Conservation (phyloP, 2,888 invertebrate species). For the Neoaliturus tenellus region DNA sequence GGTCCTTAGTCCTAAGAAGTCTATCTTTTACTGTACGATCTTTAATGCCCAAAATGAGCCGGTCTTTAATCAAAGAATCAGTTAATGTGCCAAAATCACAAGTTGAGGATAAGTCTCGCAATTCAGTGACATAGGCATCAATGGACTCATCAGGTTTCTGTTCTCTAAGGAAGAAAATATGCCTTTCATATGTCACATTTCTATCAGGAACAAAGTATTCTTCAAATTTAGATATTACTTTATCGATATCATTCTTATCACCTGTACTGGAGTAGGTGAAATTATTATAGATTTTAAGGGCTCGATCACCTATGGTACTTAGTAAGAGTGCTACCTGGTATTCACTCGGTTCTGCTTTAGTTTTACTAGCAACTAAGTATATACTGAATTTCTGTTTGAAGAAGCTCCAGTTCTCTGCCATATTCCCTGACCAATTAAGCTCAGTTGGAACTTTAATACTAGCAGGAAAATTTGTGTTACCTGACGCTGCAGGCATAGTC, state of each 20-base stretch:
- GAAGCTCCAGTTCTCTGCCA: conserved; percentile 15
- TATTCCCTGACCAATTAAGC: neutral
- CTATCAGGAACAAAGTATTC: neutral
- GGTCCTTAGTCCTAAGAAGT: neutral
- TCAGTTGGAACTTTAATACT: too few species aligned
- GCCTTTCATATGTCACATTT: neutral
- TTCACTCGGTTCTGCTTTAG: neutral
- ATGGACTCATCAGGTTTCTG: neutral
- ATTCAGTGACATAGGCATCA: neutral
- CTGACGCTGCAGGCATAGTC: too few species aligned
- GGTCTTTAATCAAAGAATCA: neutral
- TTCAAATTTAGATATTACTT: neutral
- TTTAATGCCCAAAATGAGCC: conserved; percentile 11
- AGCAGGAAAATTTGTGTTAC: too few species aligned
- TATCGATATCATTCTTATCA: neutral
- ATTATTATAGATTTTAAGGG: conserved; percentile 17
- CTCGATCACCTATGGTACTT: conserved; percentile 14
- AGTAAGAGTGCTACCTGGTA: neutral
- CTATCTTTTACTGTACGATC: neutral
- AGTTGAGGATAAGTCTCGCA: neutral
- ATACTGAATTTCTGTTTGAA: neutral
- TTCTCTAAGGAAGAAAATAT: conserved; percentile 22
- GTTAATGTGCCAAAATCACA: conserved; percentile 28
- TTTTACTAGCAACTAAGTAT: neutral
- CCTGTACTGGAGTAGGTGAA: neutral